Conservation (phyloP, 64 coral and sea anemone species). For the Dendrophyllia cribrosa region DNA sequence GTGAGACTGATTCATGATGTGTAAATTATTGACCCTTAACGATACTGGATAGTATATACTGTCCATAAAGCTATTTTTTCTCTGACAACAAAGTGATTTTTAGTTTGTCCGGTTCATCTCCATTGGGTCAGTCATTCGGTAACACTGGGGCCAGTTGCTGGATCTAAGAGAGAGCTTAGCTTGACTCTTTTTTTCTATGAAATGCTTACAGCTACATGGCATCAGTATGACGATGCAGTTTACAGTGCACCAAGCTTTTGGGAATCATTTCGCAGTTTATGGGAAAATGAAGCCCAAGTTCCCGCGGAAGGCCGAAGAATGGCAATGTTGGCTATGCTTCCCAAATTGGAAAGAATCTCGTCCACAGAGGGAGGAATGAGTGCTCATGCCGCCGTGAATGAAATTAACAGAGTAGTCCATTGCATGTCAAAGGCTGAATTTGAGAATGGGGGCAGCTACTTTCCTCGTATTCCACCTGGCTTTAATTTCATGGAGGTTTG, state of each 20-base stretch:
- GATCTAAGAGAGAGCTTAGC: not conserved
- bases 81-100: too few relatives aligned
- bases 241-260: slow-evolving; percentile 26
- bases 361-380: not conserved
- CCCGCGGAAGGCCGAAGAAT: slow-evolving; percentile 34
- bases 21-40: too few relatives aligned
- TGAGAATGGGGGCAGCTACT: slow-evolving; percentile 1
- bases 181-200: not conserved
- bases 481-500: not conserved
- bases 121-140: too few relatives aligned
- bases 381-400: not conserved
- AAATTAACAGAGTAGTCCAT: slow-evolving; percentile 18
- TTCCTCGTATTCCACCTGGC: not conserved
- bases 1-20: too few relatives aligned
- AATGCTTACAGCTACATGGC: not conserved
- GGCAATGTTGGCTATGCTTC: slow-evolving; percentile 48
- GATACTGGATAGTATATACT: too few relatives aligned
- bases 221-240: slow-evolving; percentile 65
- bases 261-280: slow-evolving; percentile 7
- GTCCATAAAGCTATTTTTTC: too few relatives aligned
- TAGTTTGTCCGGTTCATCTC: too few relatives aligned
- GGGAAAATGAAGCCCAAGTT: not conserved
- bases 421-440: slow-evolving; percentile 25
- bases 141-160: too few relatives aligned
- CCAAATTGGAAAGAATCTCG: not conserved